Evolutionary conservation across 2,113 vertebrate genomes (phyloP), one percentile per base, ranked within the genome.

Genomic region (Carassius carassius): DNA sequence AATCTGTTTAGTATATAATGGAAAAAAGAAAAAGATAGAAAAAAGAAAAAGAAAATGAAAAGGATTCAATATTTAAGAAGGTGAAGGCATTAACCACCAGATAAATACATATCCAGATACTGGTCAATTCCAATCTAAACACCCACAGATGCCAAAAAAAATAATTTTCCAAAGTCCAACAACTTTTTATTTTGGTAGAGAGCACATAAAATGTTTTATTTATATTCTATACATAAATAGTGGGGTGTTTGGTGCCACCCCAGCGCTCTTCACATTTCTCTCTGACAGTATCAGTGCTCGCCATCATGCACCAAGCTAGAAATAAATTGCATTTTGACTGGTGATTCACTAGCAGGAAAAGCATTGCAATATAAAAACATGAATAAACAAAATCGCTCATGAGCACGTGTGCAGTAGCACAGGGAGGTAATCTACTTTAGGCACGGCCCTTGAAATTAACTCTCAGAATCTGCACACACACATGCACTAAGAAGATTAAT

Each of bases 331-430:
- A 93, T 95, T 95, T 94, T 92, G 90, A 90, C 91, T 85, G 83
- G 87, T 89, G 92, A 91, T 92, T 94, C 90, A 91, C 88, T 88
- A 90, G 91, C 91, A 92, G 90, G 92, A 93, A 90, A 89, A 93
- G 92, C 89, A 94, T 92, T 94, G 93, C 92, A 94, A 94, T 94
- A 94, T 94, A 94, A 94, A 81, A 94, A 93, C 92, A 93, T 94
- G 93, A 94, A 94, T 94, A 94, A 94, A 94, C 93, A 94, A 94
- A 94, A 93, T 94, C 91, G 92, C 92, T 94, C 93, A 95, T 93
- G 92, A 94, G 92, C 91, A 94, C 93, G 93, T 92, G 94, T 93
- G 94, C 92, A 92, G 91, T 92, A 93, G 93, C 93, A 93, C 89
- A 88, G 92, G 91, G 90, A 94, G 93, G 91, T 94, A 94, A 94